Percentiles rank a stretch among this genome's conserved stretches.
These are phyloP conservation scores for Adela reaumurella DNA, from an alignment of 2,888 invertebrate species.

Conservation along the genomic window DNA sequence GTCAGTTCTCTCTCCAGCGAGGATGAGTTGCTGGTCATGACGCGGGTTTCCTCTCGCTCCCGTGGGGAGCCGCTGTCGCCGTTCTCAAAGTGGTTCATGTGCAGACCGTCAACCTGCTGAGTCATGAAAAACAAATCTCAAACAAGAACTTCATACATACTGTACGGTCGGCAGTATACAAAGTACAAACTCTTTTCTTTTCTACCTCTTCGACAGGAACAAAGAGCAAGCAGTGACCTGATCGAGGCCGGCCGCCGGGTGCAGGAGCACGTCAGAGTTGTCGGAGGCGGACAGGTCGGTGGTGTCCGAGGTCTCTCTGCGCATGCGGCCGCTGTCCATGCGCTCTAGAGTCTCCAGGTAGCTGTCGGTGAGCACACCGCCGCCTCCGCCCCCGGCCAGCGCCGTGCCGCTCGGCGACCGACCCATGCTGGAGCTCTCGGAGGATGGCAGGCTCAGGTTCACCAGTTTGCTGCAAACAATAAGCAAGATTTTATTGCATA, in stretches of 20 bases:
- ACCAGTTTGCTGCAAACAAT: slow-evolving; percentile 30
- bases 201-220: no score
- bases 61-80: slow-evolving; percentile 12
- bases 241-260: neutral
- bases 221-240: no score
- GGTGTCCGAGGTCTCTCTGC: neutral
- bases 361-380: slow-evolving; percentile 33
- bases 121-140: no score
- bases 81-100: slow-evolving; percentile 34
- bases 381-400: neutral
- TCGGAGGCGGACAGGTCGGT: slow-evolving; percentile 10
- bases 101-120: slow-evolving; percentile 34
- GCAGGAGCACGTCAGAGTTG: slow-evolving; percentile 1
- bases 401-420: neutral
- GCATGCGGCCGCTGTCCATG: slow-evolving; percentile 16
- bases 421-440: slow-evolving; percentile 1
- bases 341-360: slow-evolving; percentile 33
- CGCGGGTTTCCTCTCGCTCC: slow-evolving; percentile 12
- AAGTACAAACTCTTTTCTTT: no score
- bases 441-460: slow-evolving; percentile 1
- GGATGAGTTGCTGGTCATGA: slow-evolving; percentile 35
- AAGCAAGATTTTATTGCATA: no score
- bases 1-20: slow-evolving; percentile 40
- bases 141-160: no score
- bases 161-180: no score